Base-by-base conservation (phyloP, 2,113 vertebrate species). In the Pygoscelis adeliae region DNA sequence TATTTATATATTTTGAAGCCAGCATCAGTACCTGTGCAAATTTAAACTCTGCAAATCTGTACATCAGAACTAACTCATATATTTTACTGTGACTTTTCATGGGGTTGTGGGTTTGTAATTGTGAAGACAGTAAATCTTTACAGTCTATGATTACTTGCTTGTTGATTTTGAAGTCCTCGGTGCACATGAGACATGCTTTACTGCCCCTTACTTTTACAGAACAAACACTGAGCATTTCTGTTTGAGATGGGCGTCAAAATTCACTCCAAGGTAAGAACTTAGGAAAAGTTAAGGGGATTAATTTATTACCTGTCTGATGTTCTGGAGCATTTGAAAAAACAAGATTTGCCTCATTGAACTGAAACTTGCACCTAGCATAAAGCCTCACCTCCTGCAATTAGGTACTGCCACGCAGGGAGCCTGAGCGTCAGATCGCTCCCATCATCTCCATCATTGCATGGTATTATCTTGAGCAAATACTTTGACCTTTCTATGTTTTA, bases 401-500 rank as follows among this genome's bases (percentile, higher is more conserved):
- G 34, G 11, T 14, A 3, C 29, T 30, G 30, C 30, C 40, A 20
- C 3, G 2, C 19, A n/a, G 22, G 44, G 38, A 58, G 13, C 42
- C 73, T 19, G 27, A 56, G 65, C 0, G 0, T 18, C 3, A 1
- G 26, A 13, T 63, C 1, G 0, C 16, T 84, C 29, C 38, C 32
- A 3, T n/a, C 36, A 8, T 5, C n/a, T 36, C 52, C 15, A 8
- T 9, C 7, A 0, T 10, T 42, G 17, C n/a, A 18, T 10, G 9
- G 5, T 19, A 11, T 38, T 21, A 13, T 15, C 44, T 25, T 42
- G 17, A 88, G 16, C 58, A 83, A 56, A 87, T 4, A 7, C 5
- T 63, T 58, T 38, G 26, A n/a, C 11, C 8, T 87, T 47, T 38
- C 72, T 63, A 25, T 17, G 38, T 7, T 70, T 71, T 70, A 25